Conservation (phyloP, 2,797 vertebrate genomes). For the Netta rufina region DNA sequence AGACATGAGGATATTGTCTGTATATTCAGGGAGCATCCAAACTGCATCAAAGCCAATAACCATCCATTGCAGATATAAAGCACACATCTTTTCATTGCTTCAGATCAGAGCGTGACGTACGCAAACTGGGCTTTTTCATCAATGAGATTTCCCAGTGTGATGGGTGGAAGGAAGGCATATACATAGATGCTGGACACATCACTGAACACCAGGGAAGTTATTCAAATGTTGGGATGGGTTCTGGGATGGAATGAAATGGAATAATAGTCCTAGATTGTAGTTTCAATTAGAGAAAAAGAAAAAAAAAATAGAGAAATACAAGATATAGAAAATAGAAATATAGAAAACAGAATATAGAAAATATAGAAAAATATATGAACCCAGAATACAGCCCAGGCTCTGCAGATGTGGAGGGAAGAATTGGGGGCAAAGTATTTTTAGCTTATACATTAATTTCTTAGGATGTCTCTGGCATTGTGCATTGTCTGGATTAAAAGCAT, state of each 20-base stretch:
- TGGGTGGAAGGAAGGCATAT: not conserved
- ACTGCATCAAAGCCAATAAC: not conserved
- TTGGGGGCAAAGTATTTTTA: not conserved
- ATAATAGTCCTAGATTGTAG: not conserved
- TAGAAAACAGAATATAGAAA: too few species aligned
- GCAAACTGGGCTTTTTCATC: not conserved
- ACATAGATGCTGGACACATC: not conserved
- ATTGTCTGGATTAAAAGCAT: slow-evolving; percentile 1
- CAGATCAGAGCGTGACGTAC: not conserved
- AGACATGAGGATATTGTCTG: not conserved
- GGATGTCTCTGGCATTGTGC: not conserved
- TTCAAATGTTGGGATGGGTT: not conserved
- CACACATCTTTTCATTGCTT: not conserved
- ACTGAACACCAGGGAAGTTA: not conserved
- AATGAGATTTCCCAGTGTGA: not conserved
- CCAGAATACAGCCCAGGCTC: not conserved
- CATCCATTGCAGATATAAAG: not conserved
- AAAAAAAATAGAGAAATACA: too few species aligned
- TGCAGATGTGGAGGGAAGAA: not conserved
- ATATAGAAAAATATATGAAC: not conserved
- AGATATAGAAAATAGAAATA: too few species aligned
- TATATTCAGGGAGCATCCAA: not conserved
- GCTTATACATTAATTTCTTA: not conserved
- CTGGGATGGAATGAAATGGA: not conserved
- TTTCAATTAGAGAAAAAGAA: not conserved